Evolutionary conservation across 2,888 invertebrate species (phyloP), one percentile per base, ranked within the genome.

Genomic region (Diaphora mendica): DNA sequence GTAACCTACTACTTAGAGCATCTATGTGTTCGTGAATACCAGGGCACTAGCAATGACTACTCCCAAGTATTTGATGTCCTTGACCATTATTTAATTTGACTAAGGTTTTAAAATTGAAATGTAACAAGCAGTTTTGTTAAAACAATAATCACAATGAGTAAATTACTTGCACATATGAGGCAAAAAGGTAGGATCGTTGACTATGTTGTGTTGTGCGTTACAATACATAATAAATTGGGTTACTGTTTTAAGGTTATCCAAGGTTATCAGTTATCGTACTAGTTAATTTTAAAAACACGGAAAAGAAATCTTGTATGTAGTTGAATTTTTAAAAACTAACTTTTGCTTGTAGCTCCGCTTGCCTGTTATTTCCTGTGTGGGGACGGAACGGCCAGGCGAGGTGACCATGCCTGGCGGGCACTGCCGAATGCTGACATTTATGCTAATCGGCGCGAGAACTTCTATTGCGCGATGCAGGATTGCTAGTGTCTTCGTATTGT

Each of bases 211-310:
- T 33, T 42, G 26, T 55, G 59, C 59, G 44, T 76, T 44, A 70
- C 70, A 70, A 70, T 70, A 66, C 48, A 33, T 33, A 33, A n/a
- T 23, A 13, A 44, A 23, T 79, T 71, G 75, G 77, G 78, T 84
- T 73, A 84, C 65, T 70, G 75, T 73, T 77, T 82, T 84, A 82
- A 84, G 82, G 79, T 72, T 75, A 73, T 44, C 33, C 55, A 65
- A 73, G 82, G 77, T 78, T 75, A 76, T 68, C 76, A 73, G 39
- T 65, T 73, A 70, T 73, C 70, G 69, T 20, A 33, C 33, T 30
- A 64, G n/a, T 23, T 69, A 42, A 64, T 51, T 51, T n/a, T 64
- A 69, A 64, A 64, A 64, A 51, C 35, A 33, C 35, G 64, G 62
- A 72, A 72, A 68, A 59, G 26, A n/a, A 35, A 13, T 68, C 44